Evolutionary conservation across 2,113 vertebrate species (phyloP).

Genomic region (Sciurus niger): DNA sequence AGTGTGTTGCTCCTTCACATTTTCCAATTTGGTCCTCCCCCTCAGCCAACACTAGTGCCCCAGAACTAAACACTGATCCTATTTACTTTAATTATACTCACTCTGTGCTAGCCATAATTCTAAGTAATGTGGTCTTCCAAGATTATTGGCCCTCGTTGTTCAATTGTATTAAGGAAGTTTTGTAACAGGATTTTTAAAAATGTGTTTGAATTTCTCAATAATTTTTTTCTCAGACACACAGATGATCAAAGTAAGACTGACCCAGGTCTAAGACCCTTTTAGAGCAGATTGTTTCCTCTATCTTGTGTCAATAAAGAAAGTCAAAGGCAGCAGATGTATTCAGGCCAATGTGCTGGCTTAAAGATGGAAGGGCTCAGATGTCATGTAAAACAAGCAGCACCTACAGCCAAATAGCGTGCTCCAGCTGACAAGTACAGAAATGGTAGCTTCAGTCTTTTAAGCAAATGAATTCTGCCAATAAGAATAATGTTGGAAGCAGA

Average conservation of each 20-base stretch:
- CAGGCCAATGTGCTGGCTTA: neutral
- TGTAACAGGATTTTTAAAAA: neutral
- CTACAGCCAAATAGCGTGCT: too few relatives aligned
- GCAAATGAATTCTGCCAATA: neutral
- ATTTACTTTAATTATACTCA: neutral
- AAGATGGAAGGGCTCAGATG: neutral
- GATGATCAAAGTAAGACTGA: neutral
- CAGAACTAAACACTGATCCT: neutral
- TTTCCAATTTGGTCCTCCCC: too few relatives aligned
- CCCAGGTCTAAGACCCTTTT: neutral
- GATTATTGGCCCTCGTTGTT: neutral
- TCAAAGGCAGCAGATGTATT: too few relatives aligned
- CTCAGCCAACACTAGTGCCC: neutral
- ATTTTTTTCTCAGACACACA: neutral
- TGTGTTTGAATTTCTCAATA: neutral
- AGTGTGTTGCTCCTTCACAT: neutral
- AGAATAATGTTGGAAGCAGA: neutral
- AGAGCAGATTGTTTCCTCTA: neutral
- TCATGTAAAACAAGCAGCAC: too few relatives aligned
- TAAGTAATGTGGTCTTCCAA: neutral
- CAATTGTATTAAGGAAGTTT: neutral
- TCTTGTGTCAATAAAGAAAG: neutral
- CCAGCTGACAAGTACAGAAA: neutral
- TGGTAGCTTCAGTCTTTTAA: neutral
- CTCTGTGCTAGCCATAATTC: neutral